Percentiles rank a stretch among this genome's conserved stretches.
These are phyloP conservation scores for Chloropsis cyanopogon DNA, from an alignment of 2,113 vertebrate genomes.

Conservation along the genomic window DNA sequence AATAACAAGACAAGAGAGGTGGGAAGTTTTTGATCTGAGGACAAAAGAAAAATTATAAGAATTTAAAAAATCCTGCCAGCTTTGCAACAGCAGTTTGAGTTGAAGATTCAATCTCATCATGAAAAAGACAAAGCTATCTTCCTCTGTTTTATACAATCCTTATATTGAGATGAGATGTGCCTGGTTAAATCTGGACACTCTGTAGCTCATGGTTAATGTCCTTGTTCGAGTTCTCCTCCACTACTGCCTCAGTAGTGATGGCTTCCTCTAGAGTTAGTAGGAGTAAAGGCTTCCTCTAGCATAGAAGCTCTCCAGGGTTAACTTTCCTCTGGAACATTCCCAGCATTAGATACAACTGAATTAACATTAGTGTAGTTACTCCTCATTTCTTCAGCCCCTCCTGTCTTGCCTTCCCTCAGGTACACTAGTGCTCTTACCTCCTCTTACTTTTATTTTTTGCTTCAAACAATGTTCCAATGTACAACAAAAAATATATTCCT, in stretches of 20 bases:
- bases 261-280: too few species aligned
- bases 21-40: not conserved
- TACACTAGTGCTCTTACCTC: not conserved
- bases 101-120: not conserved
- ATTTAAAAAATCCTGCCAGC: not conserved
- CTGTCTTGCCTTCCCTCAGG: not conserved
- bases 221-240: not conserved
- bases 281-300: not conserved
- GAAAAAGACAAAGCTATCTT: not conserved
- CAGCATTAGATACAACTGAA: not conserved
- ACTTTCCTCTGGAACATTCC: not conserved
- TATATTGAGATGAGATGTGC: not conserved
- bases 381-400: not conserved
- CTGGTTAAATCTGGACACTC: not conserved
- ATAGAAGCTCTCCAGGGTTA: not conserved
- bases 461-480: too few species aligned
- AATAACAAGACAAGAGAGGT: not conserved
- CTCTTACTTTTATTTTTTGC: constrained; percentile 29
- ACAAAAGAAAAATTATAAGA: not conserved
- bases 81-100: not conserved
- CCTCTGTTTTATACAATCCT: not conserved
- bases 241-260: too few species aligned
- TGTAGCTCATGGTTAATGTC: not conserved
- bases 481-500: not conserved
- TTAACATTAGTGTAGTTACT: not conserved